Evolutionary conservation across 2,797 vertebrate species (phyloP).

Genomic region (Lepus townsendii): DNA sequence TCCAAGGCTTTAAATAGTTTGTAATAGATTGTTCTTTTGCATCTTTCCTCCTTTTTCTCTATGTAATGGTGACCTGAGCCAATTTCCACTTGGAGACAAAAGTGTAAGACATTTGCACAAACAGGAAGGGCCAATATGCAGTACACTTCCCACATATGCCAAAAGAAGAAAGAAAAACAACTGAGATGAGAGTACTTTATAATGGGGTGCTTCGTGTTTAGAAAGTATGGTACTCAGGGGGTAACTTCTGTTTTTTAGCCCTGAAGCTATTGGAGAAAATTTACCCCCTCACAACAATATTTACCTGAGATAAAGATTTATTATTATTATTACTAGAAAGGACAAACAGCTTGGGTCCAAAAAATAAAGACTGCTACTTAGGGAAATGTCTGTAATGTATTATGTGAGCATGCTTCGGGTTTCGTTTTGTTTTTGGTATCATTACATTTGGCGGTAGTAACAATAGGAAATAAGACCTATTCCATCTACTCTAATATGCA

Average conservation of each 20-base stretch:
- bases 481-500: not conserved
- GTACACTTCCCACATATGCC: not conserved
- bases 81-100: not conserved
- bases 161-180: constrained; percentile 61
- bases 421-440: constrained; percentile 8
- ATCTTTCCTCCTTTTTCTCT: not conserved
- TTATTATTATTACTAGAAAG: not conserved
- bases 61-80: not conserved
- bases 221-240: not conserved
- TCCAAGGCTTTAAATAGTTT: constrained; percentile 31
- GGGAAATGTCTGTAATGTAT: not conserved
- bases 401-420: not conserved
- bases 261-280: not conserved
- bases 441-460: not conserved
- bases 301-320: not conserved
- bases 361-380: not conserved
- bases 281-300: not conserved
- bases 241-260: not conserved
- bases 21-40: not conserved
- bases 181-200: not conserved
- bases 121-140: not conserved
- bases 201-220: not conserved
- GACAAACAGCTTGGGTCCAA: not conserved
- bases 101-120: not conserved
- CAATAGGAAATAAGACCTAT: not conserved